Conservation (phyloP, 1,140 invertebrate species). For the Anagrus nilaparvatae region DNA sequence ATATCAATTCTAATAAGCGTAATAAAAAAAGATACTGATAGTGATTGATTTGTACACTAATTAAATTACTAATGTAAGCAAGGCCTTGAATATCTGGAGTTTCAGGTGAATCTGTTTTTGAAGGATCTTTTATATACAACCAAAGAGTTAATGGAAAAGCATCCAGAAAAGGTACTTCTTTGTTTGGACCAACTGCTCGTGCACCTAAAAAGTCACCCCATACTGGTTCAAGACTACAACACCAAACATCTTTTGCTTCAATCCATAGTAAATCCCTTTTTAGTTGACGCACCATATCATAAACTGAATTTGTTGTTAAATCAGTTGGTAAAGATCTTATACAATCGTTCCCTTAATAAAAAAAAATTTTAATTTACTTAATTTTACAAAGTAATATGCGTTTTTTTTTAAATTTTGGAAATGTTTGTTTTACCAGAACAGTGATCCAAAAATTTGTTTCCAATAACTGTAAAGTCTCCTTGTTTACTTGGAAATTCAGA, state of each 20-base stretch:
- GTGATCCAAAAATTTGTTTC: slow-evolving; percentile 65
- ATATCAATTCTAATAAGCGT: slow-evolving; percentile 69
- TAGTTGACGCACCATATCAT: slow-evolving; percentile 40
- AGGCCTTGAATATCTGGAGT: slow-evolving; percentile 57
- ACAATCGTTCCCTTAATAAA: slow-evolving; percentile 42
- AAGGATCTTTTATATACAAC: slow-evolving; percentile 45
- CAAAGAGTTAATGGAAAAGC: slow-evolving; percentile 81
- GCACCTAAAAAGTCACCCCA: slow-evolving; percentile 86
- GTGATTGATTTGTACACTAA: slow-evolving; percentile 82
- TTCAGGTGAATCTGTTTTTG: slow-evolving; percentile 6
- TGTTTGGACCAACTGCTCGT: slow-evolving; percentile 56
- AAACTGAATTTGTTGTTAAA: slow-evolving; percentile 36
- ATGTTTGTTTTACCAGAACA: slow-evolving; percentile 53
- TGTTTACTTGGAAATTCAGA: slow-evolving; percentile 59
- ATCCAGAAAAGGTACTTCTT: slow-evolving; percentile 79
- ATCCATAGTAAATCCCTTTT: slow-evolving; percentile 66
- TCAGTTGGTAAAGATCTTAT: slow-evolving; percentile 36
- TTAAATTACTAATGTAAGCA: slow-evolving; percentile 64
- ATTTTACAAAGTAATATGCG: neutral
- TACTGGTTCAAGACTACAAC: slow-evolving; percentile 74
- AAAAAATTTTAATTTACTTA: slow-evolving; percentile 5
- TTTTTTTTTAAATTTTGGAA: no score
- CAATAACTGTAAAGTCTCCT: slow-evolving; percentile 57
- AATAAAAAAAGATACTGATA: slow-evolving; percentile 86
- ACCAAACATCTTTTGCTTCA: slow-evolving; percentile 80